Evolutionary conservation across 2,113 vertebrate species (phyloP), one percentile per base, ranked within the genome.

Genomic region (Ifrita kowaldi): DNA sequence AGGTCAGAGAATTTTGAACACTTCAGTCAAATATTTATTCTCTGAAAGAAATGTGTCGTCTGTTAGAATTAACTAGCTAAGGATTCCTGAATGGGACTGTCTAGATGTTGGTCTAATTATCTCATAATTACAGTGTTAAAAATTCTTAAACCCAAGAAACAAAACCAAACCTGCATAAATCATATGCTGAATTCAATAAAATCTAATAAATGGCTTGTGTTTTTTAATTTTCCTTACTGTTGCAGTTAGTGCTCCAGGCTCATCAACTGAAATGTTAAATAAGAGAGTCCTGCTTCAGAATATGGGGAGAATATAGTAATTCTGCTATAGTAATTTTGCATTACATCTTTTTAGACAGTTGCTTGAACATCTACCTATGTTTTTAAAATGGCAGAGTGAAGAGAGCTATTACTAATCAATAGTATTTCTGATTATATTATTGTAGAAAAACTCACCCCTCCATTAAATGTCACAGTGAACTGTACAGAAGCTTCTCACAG

Each of bases 391-490:
- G 6, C 23, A 59, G 16, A 77, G 6, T 62, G 39, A 77, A 75
- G 42, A 70, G 3, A 67, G 3, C 3, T 46, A 13, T 67, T 77
- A 14, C 47, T 90, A 80, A 88, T 37, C n/a, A 20, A 67, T 9
- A n/a, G 7, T 42, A n/a, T 63, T 86, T 86, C 33, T 89, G 4
- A 16, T 81, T 55, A 19, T 37, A 9, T 78, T 73, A 26, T 39
- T 77, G 10, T 53, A 98, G 97, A 97, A 87, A 93, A 50, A 30
- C 87, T 96, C 20, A 95, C 85, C 9, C 78, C 97, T 28, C 98
- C 98, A 19, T 10, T n/a, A 71, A 96, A 98, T 9, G 53, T 97
- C 79, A 90, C 84, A 28, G 92, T 94, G 47, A 75, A 42, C 20
- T 97, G 97, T 52, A 77, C 30, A 17, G 41, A 11, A 23, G 60